Evolutionary conservation across 2,888 invertebrate genomes (phyloP), one percentile per base, ranked within the genome.

Genomic region (Parnassius apollo): DNA sequence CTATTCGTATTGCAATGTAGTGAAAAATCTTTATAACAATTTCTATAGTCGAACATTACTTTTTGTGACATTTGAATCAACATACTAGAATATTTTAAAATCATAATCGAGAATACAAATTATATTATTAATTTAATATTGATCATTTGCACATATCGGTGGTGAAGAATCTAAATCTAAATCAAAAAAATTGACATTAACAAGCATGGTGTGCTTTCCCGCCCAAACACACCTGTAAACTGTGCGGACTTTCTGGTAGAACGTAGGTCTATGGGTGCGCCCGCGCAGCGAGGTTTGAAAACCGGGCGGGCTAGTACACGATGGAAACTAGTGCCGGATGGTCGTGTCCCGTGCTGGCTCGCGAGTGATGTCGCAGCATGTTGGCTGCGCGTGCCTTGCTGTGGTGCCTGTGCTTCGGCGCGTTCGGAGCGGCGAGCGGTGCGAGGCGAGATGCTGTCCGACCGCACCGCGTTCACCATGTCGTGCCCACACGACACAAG

Each of bases 331-430:
- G 85, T 78, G 79, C 77, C 80, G 86, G 75, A 70, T 83, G 86
- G 85, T 83, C 77, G 89, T 86, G 85, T 77, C 74, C 78, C 73
- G 77, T 75, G 77, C 77, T 71, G 71, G 71, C 74, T 71, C 81
- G 86, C 79, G 82, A 86, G 90, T 90, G 88, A 90, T 90, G 90
- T 83, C 85, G 90, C 86, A 89, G 86, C 86, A 91, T 90, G 90
- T 78, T 80, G 73, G 84, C 81, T 83, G 86, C 85, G 78, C 85
- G 86, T 76, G 84, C 76, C 73, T 80, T 85, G 75, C 80, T 88
- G 75, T 86, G 85, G 85, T 85, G 84, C 79, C 77, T 88, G 80
- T 83, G 83, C 81, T 78, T 88, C 62, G 70, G 76, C 74, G 79
- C 78, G 71, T 75, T 81, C 65, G 75, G 66, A 57, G 69, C 68